These are phyloP conservation scores for Phyllostomus discolor DNA, from an alignment of 2,113 vertebrate species.

Conservation along the genomic window DNA sequence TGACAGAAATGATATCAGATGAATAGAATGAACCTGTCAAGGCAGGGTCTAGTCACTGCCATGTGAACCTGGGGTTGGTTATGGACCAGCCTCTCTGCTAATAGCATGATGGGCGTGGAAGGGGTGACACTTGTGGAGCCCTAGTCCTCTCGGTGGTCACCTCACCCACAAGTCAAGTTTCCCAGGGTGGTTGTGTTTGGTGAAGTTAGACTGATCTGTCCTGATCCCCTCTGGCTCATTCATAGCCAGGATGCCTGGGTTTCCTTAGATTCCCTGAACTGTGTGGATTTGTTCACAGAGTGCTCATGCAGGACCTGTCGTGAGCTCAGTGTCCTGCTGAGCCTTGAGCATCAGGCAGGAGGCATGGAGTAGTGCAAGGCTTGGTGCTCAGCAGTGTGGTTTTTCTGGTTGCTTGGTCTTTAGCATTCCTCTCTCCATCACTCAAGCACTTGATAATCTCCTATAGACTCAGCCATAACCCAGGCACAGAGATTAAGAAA, in stretches of 20 bases:
- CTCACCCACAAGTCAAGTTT: background rate
- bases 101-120: background rate
- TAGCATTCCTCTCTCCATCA: background rate
- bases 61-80: background rate
- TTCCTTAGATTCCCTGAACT: background rate
- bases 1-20: background rate
- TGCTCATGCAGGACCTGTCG: background rate
- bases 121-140: background rate
- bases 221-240: background rate
- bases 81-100: background rate
- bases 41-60: background rate
- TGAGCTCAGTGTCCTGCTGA: background rate
- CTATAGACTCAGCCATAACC: background rate
- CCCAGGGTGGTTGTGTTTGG: background rate
- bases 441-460: background rate
- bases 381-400: background rate
- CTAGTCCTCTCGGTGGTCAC: background rate
- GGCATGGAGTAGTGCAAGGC: background rate
- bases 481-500: background rate
- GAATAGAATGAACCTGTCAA: background rate
- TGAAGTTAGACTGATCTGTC: background rate
- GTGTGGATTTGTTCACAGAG: background rate
- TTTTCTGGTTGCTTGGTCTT: background rate
- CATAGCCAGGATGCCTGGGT: background rate
- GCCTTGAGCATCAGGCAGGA: background rate